These are phyloP conservation scores for Chanos chanos DNA, from an alignment of 2,797 vertebrate genomes.

Conservation along the genomic window DNA sequence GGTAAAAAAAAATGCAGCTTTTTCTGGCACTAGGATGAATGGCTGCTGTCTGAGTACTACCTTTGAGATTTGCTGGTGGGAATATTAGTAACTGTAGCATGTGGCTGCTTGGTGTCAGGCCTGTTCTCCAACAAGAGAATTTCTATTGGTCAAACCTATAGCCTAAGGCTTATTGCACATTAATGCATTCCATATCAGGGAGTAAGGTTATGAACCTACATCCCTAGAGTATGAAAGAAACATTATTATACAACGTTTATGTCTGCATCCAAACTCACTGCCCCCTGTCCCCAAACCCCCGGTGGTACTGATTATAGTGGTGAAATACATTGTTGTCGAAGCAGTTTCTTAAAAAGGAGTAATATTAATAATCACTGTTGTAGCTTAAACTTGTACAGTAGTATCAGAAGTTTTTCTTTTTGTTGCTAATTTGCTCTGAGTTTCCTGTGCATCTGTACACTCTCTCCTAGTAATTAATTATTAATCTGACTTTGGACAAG, in stretches of 20 bases:
- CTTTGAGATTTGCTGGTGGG: conserved; percentile 40
- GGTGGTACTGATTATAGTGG: too few species aligned
- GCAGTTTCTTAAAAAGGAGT: not conserved
- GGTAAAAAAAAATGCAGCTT: conserved; percentile 32
- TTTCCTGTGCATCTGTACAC: conserved; percentile 38
- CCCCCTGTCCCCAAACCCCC: too few species aligned
- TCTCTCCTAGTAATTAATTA: conserved; percentile 32
- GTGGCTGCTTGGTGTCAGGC: conserved; percentile 13
- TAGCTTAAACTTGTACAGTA: not conserved
- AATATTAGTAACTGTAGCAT: conserved; percentile 44
- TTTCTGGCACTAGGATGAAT: conserved; percentile 46
- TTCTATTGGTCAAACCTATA: conserved; percentile 35
- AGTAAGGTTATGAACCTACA: conserved; percentile 17
- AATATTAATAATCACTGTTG: conserved; percentile 2
- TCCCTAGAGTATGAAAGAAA: not conserved
- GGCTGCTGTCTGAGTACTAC: conserved; percentile 39
- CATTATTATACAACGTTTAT: conserved; percentile 18
- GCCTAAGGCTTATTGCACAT: conserved; percentile 39
- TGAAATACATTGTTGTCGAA: not conserved
- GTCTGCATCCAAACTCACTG: not conserved
- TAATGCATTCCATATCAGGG: conserved; percentile 38
- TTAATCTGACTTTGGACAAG: conserved; percentile 28
- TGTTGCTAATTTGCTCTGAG: conserved; percentile 33
- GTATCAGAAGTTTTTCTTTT: conserved; percentile 7
- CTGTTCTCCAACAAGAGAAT: conserved; percentile 9